A percentile compares a stretch with the other conserved stretches of the same genome.
These are phyloP conservation scores for Periparus ater DNA, from an alignment of 2,797 vertebrate species.

Conservation along the genomic window DNA sequence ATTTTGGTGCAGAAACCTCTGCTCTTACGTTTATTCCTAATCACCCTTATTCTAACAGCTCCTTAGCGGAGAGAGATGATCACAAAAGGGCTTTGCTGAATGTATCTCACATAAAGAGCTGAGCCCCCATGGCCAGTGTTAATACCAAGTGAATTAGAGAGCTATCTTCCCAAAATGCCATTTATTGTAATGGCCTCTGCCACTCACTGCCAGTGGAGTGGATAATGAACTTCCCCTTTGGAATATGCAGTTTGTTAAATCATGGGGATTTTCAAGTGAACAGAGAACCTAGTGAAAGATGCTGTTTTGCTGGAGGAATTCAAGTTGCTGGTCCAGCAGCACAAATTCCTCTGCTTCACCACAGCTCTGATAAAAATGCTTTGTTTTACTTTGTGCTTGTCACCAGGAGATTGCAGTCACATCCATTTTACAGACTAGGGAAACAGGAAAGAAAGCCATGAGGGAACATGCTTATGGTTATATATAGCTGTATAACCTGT, in stretches of 20 bases:
- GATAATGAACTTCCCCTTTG: not conserved
- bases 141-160: constrained; percentile 12
- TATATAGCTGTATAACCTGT: not conserved
- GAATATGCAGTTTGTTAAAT: not conserved
- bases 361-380: not conserved
- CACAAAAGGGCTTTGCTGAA: not conserved
- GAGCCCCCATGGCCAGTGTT: not conserved
- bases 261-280: not conserved
- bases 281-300: not conserved
- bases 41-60: not conserved
- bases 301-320: not conserved
- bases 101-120: not conserved
- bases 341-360: not conserved
- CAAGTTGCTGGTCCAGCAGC: not conserved
- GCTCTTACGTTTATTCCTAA: not conserved
- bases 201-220: not conserved
- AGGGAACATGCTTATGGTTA: not conserved
- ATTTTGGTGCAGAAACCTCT: not conserved
- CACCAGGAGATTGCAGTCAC: not conserved
- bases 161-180: not conserved
- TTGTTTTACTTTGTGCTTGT: not conserved
- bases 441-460: not conserved
- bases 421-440: not conserved
- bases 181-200: constrained; percentile 11
- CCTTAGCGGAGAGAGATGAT: not conserved